phyloP scores from a whole-genome alignment of 2,797 vertebrate genomes.

The Tragopan temminckii region DNA sequence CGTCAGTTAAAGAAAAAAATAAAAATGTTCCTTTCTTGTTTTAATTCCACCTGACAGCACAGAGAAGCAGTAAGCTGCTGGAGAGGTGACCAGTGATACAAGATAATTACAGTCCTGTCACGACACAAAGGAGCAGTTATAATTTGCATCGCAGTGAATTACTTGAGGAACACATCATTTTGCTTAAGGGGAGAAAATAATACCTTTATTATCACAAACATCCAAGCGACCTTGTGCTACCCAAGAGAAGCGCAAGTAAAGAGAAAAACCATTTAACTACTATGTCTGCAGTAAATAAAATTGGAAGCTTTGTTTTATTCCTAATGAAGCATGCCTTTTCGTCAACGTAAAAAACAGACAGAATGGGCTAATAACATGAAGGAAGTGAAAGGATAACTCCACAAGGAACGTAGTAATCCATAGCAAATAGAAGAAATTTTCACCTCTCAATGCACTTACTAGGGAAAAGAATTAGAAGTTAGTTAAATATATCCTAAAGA shows the following conservation, averaged over 20 bases:
- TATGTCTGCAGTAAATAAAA: background rate
- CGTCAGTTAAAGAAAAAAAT: constrained; percentile 1
- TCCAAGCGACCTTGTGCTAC: background rate
- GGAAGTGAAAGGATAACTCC: background rate
- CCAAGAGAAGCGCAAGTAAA: background rate
- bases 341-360: background rate
- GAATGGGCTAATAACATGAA: background rate
- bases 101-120: constrained; percentile 78
- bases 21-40: background rate
- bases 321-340: background rate
- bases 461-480: constrained; percentile 34
- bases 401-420: background rate
- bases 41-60: constrained; percentile 36
- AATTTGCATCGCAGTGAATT: constrained; percentile 72
- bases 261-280: background rate
- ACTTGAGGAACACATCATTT: constrained; percentile 54
- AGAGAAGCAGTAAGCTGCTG: constrained; percentile 55
- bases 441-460: background rate
- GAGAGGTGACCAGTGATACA: constrained; percentile 69
- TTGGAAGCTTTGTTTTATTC: background rate
- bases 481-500: constrained; percentile 53
- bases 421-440: background rate
- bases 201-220: background rate
- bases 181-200: constrained; percentile 49
- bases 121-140: constrained; percentile 58